Evolutionary conservation across 2,888 invertebrate species (phyloP), one percentile per base, ranked within the genome.

Genomic region (Sinelater perroti): DNA sequence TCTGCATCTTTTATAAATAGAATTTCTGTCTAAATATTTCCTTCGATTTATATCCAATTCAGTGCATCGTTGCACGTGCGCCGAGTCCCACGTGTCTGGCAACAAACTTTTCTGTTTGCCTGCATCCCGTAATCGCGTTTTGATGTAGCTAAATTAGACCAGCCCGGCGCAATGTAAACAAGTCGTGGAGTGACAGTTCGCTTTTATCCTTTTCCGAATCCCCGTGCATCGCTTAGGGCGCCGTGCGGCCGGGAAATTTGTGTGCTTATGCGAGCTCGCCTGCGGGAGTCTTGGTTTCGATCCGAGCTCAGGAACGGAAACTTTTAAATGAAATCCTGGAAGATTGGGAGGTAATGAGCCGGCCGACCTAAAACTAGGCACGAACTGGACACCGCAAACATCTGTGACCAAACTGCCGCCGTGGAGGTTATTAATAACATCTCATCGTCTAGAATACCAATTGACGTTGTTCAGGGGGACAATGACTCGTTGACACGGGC

Each of bases 371-470:
- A 49, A 56, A 56, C 44, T 49, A 28, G 17, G 50, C 56, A 56
- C 49, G 50, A 49, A 35, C 31, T 54, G 38, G 36, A 46, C 45
- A 46, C 18, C 46, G 46, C 31, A 49, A 49, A 49, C 56, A 56
- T 56, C 49, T 56, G 56, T 44, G 49, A 50, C 56, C 42, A 47
- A 42, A 42, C 44, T 42, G 44, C 56, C 11, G 50, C 36, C 33
- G 50, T 50, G 44, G 42, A 50, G 50, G 50, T 56, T 56, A 56
- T 56, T 56, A 56, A 56, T 56, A 56, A 50, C 50, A 33, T 13
- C 50, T 40, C 44, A 42, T 56, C 49, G 50, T 56, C 50, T 56
- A 40, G 56, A 56, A 56, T 56, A 49, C 50, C 35, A 56, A 56
- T 49, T 56, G 38, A 46, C 18, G 35, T 35, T 30, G 35, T 24